phyloP scores from a whole-genome alignment of 1,140 invertebrate species.

The Rhagoletis zephyria region DNA sequence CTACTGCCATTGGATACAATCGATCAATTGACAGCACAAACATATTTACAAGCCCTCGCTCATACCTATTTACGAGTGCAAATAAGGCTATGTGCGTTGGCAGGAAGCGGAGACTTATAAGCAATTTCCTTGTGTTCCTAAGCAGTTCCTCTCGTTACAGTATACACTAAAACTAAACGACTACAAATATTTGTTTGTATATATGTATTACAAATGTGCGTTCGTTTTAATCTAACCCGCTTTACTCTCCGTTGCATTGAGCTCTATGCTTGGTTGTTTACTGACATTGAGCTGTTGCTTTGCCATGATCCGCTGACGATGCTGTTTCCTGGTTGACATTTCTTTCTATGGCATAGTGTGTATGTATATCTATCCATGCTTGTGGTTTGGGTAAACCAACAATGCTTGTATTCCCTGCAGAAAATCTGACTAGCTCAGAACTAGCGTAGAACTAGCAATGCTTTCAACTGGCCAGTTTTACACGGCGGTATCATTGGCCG shows the following conservation, averaged over 20 bases:
- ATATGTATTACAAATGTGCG: not conserved
- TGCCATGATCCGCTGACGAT: not conserved
- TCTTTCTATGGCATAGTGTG: not conserved
- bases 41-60: too few species aligned
- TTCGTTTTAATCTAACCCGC: not conserved
- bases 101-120: slow-evolving; percentile 4
- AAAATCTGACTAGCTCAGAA: too few species aligned
- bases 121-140: slow-evolving; percentile 11
- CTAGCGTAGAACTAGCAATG: too few species aligned
- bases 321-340: not conserved
- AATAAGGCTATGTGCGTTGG: not conserved
- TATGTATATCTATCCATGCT: not conserved
- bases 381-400: not conserved
- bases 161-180: not conserved
- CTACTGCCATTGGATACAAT: too few species aligned
- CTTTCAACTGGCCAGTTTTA: too few species aligned
- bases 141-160: not conserved
- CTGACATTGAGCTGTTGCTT: slow-evolving; percentile 47
- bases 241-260: not conserved
- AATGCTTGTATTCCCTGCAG: not conserved
- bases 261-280: not conserved
- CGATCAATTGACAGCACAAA: too few species aligned
- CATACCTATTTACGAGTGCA: too few species aligned
- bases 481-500: too few species aligned
- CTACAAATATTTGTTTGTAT: not conserved